These are phyloP conservation scores for Syrista parreyssii DNA, from an alignment of 2,888 invertebrate species.

Conservation along the genomic window DNA sequence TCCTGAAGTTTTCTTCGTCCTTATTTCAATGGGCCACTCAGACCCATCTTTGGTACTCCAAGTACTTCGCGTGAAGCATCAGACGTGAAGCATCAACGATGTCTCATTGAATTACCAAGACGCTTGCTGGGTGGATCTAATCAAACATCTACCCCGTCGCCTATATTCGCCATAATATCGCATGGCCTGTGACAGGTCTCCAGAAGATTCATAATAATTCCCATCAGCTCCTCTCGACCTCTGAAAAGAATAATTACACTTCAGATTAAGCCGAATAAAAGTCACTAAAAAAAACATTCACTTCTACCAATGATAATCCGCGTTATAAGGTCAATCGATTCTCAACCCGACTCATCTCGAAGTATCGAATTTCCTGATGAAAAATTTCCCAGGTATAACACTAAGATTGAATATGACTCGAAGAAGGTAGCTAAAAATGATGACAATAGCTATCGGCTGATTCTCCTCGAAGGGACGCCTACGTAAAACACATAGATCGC, in stretches of 20 bases:
- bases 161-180: background rate
- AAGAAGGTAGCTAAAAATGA: background rate
- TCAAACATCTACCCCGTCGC: background rate
- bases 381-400: background rate
- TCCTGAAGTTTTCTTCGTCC: background rate
- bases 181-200: background rate
- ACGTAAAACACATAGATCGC: background rate
- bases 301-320: background rate
- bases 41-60: background rate
- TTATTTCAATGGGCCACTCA: background rate
- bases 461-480: background rate
- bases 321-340: background rate
- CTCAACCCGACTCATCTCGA: background rate
- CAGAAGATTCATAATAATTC: background rate
- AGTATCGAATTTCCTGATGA: background rate
- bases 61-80: background rate
- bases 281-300: background rate
- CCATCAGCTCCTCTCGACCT: background rate
- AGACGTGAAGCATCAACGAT: background rate
- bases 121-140: background rate
- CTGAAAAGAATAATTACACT: background rate
- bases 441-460: background rate
- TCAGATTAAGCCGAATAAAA: background rate
- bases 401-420: background rate
- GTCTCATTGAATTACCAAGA: background rate